A percentile compares a stretch with the other conserved stretches of the same genome.
These are phyloP conservation scores for Melolontha melolontha DNA, from an alignment of 2,888 invertebrate genomes.

Conservation along the genomic window DNA sequence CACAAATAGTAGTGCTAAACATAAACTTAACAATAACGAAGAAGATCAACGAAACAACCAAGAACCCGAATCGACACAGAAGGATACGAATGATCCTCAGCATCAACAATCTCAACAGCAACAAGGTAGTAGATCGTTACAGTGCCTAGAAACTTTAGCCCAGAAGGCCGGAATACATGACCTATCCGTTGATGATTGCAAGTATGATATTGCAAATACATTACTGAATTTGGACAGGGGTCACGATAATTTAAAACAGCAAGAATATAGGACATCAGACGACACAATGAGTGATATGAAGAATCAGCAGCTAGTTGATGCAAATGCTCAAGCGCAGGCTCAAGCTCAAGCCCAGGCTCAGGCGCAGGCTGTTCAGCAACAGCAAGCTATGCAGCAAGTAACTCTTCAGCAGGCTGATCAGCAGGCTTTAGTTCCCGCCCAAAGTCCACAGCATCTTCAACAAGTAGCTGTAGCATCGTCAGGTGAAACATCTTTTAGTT, in stretches of 20 bases:
- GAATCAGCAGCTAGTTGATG: slow-evolving; percentile 56
- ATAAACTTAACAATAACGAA: slow-evolving; percentile 58
- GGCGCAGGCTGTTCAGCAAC: slow-evolving; percentile 65
- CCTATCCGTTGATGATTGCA: slow-evolving; percentile 78
- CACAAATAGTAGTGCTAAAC: slow-evolving; percentile 56
- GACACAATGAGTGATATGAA: slow-evolving; percentile 62
- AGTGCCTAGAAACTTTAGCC: slow-evolving; percentile 79
- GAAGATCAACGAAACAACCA: slow-evolving; percentile 56
- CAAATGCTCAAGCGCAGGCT: slow-evolving; percentile 56
- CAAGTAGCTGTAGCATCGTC: slow-evolving; percentile 62
- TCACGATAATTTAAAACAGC: slow-evolving; percentile 57
- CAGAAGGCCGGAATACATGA: slow-evolving; percentile 75
- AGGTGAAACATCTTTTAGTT: slow-evolving; percentile 48
- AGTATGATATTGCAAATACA: slow-evolving; percentile 78
- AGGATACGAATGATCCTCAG: slow-evolving; percentile 49
- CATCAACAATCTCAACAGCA: slow-evolving; percentile 30
- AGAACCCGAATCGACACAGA: slow-evolving; percentile 62
- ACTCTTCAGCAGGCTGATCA: slow-evolving; percentile 65
- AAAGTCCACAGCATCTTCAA: slow-evolving; percentile 67
- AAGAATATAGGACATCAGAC: slow-evolving; percentile 47
- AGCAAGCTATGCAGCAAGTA: slow-evolving; percentile 72
- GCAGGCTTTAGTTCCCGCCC: slow-evolving; percentile 64
- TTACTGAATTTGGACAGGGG: slow-evolving; percentile 73
- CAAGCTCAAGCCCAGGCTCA: slow-evolving; percentile 64
- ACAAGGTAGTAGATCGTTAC: slow-evolving; percentile 68